A percentile compares a stretch with the other conserved stretches of the same genome.
Evolutionary conservation across 2,888 invertebrate genomes (phyloP).

Genomic region (Zygothrica quintamaculata): DNA sequence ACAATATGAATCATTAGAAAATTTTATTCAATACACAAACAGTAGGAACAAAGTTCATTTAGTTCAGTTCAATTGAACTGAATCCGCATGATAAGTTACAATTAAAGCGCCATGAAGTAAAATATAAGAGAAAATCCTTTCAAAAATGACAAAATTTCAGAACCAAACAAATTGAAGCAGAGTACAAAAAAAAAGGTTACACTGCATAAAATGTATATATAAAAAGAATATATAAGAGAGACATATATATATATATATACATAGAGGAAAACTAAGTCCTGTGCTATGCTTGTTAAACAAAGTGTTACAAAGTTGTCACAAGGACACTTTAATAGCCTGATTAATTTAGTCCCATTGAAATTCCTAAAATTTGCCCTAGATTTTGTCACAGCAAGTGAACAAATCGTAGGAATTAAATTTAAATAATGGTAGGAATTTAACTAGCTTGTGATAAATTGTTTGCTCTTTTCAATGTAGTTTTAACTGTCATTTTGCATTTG

Average conservation of each 20-base stretch:
- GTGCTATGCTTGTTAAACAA: constrained; percentile 7
- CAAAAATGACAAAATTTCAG: no score
- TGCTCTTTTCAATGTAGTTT: neutral
- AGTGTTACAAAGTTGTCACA: constrained; percentile 3
- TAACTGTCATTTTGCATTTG: constrained; percentile 9
- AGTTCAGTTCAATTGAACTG: no score
- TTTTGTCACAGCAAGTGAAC: constrained; percentile 14
- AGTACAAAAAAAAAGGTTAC: no score
- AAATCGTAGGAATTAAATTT: constrained; percentile 26
- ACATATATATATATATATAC: constrained; percentile 5
- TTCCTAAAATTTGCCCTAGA: constrained; percentile 39
- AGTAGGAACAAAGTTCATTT: no score
- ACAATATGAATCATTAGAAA: no score
- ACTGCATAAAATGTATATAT: no score
- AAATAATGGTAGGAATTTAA: constrained; percentile 25
- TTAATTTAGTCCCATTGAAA: constrained; percentile 27
- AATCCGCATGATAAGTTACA: no score
- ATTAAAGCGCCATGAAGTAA: no score
- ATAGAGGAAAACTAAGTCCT: constrained; percentile 4
- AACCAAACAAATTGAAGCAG: no score
- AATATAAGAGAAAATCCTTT: no score
- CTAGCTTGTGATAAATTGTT: constrained; percentile 43
- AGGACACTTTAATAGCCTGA: constrained; percentile 25
- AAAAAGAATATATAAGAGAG: no score
- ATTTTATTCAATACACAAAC: no score